A percentile compares a stretch with the other conserved stretches of the same genome.
phyloP scores from a whole-genome alignment of 2,888 invertebrate genomes.

The Heliconius erato region DNA sequence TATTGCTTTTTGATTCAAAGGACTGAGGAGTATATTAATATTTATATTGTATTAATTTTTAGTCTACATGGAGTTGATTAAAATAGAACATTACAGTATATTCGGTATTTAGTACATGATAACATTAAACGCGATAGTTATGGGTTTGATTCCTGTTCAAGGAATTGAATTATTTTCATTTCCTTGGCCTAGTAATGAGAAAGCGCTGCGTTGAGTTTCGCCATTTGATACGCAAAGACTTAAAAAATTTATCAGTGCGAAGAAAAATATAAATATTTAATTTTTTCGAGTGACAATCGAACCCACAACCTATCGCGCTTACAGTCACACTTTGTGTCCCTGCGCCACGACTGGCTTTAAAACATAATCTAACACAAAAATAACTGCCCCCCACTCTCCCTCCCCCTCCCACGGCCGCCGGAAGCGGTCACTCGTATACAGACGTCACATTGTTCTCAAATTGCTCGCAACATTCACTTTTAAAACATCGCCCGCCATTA shows the following conservation, averaged over 20 bases:
- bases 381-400: not conserved
- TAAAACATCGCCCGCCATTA: constrained; percentile 41
- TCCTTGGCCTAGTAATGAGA: not conserved
- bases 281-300: not conserved
- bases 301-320: not conserved
- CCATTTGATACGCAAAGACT: no score
- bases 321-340: not conserved
- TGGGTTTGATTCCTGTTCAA: no score
- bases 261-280: not conserved
- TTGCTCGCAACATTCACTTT: constrained; percentile 35
- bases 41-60: not conserved
- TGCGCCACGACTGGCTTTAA: not conserved
- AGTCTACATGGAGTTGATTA: not conserved
- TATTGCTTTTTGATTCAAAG: constrained; percentile 11
- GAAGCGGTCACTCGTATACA: constrained; percentile 41
- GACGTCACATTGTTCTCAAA: constrained; percentile 41
- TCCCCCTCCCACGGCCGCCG: not conserved
- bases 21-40: not conserved
- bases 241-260: no score
- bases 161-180: no score
- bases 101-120: not conserved
- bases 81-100: not conserved
- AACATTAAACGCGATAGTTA: no score
- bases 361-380: not conserved
- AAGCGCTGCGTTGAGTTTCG: no score